Base-by-base conservation (phyloP, 2,888 invertebrate genomes). In the Spodoptera littoralis region DNA sequence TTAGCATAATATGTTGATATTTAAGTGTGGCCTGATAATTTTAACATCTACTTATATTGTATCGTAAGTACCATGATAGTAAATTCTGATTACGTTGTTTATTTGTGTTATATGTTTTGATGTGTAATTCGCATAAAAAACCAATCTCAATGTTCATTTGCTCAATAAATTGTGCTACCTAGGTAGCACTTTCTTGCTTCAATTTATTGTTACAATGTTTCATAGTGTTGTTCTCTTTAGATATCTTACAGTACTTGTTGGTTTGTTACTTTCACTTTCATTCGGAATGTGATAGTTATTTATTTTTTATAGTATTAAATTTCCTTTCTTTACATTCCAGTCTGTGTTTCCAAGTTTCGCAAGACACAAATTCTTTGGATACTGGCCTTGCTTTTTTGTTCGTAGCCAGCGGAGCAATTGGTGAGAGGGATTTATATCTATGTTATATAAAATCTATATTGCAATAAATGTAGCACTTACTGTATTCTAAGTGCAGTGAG, bases 331-430 rank as follows among this genome's bases (percentile, higher is more conserved):
- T 75, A 65, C 79, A 81, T 92, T 92, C 77, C 92, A 94, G 94
- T 65, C 81, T 92, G 80, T 92, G 92, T 84, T 90, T 89, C 76
- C 91, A 92, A 88, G 85, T 92, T 82, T 86, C 82, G 79, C 90
- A 90, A 89, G 89, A 91, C 79, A 88, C 89, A 69, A 89, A 88
- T 82, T 89, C 89, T 74, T 88, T 93, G 80, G 90, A 90, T 71
- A 89, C 86, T 85, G 90, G 93, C 87, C 91, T 94, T 89, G 91
- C 90, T 80, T 88, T 93, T 85, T 88, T 94, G 84, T 92, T 92
- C 76, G 77, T 91, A 82, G 90, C 88, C 83, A 93, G 94, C 83
- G 93, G 90, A 84, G 89, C 87, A 84, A 87, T 93, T 84, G 93
- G 94, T 94, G 84, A 93, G 93, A 85, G 86, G 85, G 79, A 85